These are phyloP conservation scores for Lasioglossum oenotherae DNA, from an alignment of 2,888 invertebrate genomes.

Conservation along the genomic window DNA sequence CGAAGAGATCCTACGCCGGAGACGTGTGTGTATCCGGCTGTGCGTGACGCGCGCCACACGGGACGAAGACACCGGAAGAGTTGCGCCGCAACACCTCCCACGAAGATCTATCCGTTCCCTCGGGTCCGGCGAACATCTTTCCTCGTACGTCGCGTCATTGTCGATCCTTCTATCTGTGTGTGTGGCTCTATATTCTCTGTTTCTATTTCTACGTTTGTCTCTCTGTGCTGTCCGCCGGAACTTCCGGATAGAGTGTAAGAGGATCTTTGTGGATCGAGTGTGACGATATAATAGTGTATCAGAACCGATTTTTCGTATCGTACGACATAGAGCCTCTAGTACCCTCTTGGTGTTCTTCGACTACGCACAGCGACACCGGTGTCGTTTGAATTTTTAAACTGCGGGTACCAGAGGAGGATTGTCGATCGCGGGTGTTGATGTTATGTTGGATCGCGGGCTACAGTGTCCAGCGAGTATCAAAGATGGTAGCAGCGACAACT, in stretches of 20 bases:
- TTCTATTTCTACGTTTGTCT: not conserved
- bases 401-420: not conserved
- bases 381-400: not conserved
- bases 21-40: conserved; percentile 37
- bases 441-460: conserved; percentile 44
- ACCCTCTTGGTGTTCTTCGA: not conserved
- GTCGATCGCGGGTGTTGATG: not conserved
- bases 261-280: not conserved
- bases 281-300: not conserved
- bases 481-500: conserved; percentile 46
- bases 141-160: not conserved
- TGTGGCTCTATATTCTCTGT: not conserved
- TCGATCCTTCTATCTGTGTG: not conserved
- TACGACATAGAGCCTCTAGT: not conserved
- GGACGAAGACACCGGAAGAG: conserved; percentile 48
- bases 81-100: conserved; percentile 47
- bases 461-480: conserved; percentile 30
- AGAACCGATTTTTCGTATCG: not conserved
- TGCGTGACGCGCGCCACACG: conserved; percentile 58
- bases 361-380: not conserved
- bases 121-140: not conserved
- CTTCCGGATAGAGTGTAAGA: not conserved
- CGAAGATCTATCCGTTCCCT: conserved; percentile 33
- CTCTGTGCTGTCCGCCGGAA: not conserved
- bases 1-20: not conserved